A percentile compares a stretch with the other conserved stretches of the same genome.
Evolutionary conservation across 2,113 vertebrate genomes (phyloP).

Genomic region (Syrrhaptes paradoxus): DNA sequence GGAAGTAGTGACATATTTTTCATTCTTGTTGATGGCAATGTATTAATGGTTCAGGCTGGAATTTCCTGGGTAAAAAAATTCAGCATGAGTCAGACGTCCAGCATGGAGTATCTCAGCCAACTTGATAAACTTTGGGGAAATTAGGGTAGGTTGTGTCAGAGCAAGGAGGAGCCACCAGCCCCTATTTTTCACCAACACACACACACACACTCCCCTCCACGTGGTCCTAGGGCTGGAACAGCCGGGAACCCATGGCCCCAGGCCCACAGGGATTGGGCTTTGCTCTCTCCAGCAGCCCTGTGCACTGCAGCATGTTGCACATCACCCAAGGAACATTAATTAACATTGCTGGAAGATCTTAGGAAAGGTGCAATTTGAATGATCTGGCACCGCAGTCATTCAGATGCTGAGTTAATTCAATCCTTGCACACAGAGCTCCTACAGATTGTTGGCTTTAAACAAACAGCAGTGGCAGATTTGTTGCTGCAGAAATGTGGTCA

Average conservation of each 20-base stretch:
- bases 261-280: neutral
- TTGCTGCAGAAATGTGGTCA: constrained; percentile 73
- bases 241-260: neutral
- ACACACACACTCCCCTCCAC: too few species aligned
- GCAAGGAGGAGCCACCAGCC: neutral
- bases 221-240: rapidly evolving
- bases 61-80: neutral
- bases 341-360: constrained; percentile 39
- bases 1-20: neutral
- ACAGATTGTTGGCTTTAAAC: constrained; percentile 73
- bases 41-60: neutral
- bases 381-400: constrained; percentile 53
- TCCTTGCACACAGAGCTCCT: constrained; percentile 55
- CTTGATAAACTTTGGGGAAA: neutral
- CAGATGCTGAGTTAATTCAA: constrained; percentile 65
- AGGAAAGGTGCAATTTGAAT: constrained; percentile 54
- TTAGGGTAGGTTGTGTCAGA: neutral
- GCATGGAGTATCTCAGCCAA: neutral
- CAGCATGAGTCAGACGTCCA: neutral
- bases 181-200: neutral
- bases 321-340: constrained; percentile 20
- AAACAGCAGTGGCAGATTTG: constrained; percentile 73
- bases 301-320: neutral
- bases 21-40: neutral
- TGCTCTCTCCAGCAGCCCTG: neutral